phyloP scores from a whole-genome alignment of 2,113 vertebrate species.

The Suricata suricatta region DNA sequence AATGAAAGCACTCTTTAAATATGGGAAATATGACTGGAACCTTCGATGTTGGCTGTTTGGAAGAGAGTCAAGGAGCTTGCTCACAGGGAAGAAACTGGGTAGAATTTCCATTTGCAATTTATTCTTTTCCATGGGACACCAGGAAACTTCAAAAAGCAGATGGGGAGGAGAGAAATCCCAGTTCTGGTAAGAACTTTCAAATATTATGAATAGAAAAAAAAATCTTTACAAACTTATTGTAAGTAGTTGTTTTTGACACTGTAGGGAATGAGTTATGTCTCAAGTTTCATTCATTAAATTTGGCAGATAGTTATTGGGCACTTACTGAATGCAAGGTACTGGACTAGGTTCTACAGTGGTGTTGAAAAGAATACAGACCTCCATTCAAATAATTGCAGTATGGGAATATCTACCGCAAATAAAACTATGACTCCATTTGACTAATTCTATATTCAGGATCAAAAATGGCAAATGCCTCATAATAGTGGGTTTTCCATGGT shows the following conservation, averaged over 20 bases:
- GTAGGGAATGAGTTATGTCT: background rate
- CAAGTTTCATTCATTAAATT: background rate
- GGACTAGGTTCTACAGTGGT: background rate
- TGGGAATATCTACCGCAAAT: background rate
- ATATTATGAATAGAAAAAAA: background rate
- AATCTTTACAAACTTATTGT: background rate
- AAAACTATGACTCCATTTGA: background rate
- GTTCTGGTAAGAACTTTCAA: background rate
- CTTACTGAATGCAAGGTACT: background rate
- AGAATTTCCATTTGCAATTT: background rate
- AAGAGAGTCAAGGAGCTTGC: background rate
- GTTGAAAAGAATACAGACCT: background rate
- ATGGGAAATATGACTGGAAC: background rate
- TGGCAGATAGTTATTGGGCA: background rate
- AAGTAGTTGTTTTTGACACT: background rate
- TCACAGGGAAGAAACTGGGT: background rate
- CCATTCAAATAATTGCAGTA: background rate
- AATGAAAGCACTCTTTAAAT: background rate
- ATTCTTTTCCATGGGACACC: background rate
- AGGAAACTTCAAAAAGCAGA: slow-evolving; percentile 31
- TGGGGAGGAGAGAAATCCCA: background rate
- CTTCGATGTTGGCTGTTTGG: background rate
- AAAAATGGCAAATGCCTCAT: background rate
- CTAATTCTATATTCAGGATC: background rate
- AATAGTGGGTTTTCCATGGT: background rate